Percentiles rank a stretch among this genome's conserved stretches.
Evolutionary conservation across 2,797 vertebrate genomes (phyloP).

Genomic region (Pelobates cultripes): DNA sequence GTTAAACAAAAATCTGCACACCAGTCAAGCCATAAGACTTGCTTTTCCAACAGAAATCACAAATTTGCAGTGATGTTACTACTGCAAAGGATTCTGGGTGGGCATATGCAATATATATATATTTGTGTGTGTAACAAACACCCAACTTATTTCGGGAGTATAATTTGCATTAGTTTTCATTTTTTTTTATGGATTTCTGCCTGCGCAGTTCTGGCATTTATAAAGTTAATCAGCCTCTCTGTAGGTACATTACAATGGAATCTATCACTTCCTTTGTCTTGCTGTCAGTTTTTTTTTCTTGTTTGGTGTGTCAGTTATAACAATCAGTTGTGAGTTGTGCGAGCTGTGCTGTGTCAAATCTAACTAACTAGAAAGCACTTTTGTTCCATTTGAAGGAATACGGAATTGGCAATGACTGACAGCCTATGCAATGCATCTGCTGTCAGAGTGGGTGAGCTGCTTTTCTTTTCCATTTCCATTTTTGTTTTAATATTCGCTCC

Average conservation of each 20-base stretch:
- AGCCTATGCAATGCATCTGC: neutral
- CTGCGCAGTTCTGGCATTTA: neutral
- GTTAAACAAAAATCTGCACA: too few species aligned
- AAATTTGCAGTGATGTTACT: too few species aligned
- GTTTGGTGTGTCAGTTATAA: conserved; percentile 28
- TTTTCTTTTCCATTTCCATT: neutral
- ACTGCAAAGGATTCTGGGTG: too few species aligned
- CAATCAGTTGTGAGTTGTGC: conserved; percentile 25
- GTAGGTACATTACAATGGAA: conserved; percentile 18
- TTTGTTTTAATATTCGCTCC: too few species aligned
- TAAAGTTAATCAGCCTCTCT: conserved; percentile 5
- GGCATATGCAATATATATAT: too few species aligned
- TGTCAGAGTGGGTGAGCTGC: neutral
- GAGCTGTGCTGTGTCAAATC: conserved; percentile 24
- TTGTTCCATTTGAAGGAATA: neutral
- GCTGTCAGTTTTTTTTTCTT: conserved; percentile 21
- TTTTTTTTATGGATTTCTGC: too few species aligned
- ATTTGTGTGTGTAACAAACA: too few species aligned
- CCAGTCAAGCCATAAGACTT: too few species aligned
- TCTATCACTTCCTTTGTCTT: conserved; percentile 25
- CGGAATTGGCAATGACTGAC: neutral
- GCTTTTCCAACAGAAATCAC: too few species aligned
- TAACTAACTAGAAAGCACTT: conserved; percentile 12
- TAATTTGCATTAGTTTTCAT: too few species aligned
- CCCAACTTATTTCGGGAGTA: too few species aligned